Conservation (phyloP, 2,113 vertebrate species). For the Dendropsophus ebraccatus region DNA sequence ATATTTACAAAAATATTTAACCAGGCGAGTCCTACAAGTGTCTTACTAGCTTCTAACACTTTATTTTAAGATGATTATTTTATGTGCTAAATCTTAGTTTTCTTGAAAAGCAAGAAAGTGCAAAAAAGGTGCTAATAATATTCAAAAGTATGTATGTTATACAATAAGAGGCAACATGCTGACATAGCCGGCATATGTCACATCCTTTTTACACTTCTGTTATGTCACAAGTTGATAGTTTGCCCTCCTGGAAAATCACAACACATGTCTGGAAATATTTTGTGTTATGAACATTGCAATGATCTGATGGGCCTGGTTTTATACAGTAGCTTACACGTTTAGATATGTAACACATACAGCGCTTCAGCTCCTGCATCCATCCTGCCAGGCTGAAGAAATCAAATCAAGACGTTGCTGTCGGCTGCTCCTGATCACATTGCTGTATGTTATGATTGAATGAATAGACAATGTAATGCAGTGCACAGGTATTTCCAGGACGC, state of each 20-base stretch:
- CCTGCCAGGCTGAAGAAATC: neutral
- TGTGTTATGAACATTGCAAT: neutral
- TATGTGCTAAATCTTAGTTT: neutral
- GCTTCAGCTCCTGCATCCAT: neutral
- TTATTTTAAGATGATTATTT: neutral
- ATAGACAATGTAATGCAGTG: constrained; percentile 12
- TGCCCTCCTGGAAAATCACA: no score
- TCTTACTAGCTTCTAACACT: neutral
- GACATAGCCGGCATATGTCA: neutral
- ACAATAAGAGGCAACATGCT: neutral
- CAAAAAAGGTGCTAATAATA: neutral
- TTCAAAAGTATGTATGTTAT: neutral
- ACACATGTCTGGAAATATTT: neutral
- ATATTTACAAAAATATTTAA: no score
- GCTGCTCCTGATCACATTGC: neutral
- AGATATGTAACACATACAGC: neutral
- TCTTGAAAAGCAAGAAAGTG: neutral
- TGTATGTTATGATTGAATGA: neutral
- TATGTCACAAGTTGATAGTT: neutral
- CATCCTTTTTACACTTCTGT: neutral
- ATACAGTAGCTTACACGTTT: no score
- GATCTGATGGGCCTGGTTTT: neutral
- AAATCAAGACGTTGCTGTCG: neutral
- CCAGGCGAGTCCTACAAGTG: neutral
- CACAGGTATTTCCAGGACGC: neutral